Evolutionary conservation across 2,888 invertebrate genomes (phyloP), one percentile per base, ranked within the genome.

Genomic region (Oligia strigilis): DNA sequence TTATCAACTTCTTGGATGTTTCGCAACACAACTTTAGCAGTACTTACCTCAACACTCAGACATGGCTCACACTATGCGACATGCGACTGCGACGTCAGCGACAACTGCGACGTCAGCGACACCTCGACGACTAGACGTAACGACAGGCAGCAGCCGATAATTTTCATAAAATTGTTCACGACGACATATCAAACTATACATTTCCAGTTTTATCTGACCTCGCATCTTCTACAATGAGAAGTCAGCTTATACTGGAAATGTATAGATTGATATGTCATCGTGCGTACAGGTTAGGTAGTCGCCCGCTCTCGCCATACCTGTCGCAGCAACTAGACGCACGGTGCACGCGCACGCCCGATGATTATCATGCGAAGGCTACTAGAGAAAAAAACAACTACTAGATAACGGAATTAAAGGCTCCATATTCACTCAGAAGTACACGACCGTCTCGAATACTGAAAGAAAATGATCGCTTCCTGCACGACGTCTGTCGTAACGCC

Each of bases 1-100:
- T 72, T 85, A 4, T 49, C 49, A 69, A 69, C 62, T 71, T 73
- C 65, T 23, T 64, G n/a, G 62, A 75, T 55, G 14, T 86, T 79
- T 80, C n/a, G 62, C 67, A 86, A 88, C 77, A 19, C 36, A 79
- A 72, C 78, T 81, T 66, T 70, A 74, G 2, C 66, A 29, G 62
- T 17, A 46, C 79, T 77, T 65, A 65, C 19, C 55, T 55, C 5
- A 76, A 76, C 14, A 36, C 8, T 64, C 19, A 64, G 64, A 64
- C 69, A 29, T 29, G 29, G 19, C 19, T 19, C 29, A 70, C 6
- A 49, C 19, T 46, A 29, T 46, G 49, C 29, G 46, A 69, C 46
- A 66, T 14, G 23, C 40, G 0, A 23, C 13, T 43, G 40, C 23
- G 19, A 43, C 14, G 14, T 14, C 40, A 40, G 40, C 13, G 11